phyloP scores from a whole-genome alignment of 2,113 vertebrate genomes.

The Ursus arctos region DNA sequence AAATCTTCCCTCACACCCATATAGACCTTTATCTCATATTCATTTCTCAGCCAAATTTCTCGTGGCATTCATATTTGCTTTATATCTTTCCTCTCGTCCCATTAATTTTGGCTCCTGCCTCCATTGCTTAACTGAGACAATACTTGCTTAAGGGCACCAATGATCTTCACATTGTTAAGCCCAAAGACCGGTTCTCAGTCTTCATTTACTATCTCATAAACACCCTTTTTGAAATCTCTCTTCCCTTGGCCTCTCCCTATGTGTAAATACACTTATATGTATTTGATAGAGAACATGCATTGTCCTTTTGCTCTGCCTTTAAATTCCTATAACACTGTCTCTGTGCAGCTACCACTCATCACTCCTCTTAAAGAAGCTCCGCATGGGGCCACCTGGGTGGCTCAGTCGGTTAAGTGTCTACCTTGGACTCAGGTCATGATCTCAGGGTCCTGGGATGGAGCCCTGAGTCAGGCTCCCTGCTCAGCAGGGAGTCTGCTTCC shows the following conservation, averaged over 20 bases:
- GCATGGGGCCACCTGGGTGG: not conserved
- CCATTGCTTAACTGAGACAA: not conserved
- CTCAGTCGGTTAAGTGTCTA: not conserved
- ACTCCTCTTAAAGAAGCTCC: not conserved
- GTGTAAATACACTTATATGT: not conserved
- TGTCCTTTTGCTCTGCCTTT: not conserved
- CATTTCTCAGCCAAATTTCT: slow-evolving; percentile 11
- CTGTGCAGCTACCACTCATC: not conserved
- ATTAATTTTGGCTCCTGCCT: not conserved
- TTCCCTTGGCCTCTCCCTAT: not conserved
- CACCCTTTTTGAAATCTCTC: not conserved
- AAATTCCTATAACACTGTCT: not conserved
- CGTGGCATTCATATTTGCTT: not conserved
- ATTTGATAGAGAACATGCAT: not conserved
- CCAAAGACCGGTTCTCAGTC: not conserved
- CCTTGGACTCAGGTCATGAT: not conserved
- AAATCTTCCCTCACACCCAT: not conserved
- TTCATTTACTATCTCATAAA: not conserved
- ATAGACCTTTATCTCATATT: not conserved
- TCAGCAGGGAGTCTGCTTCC: not conserved
- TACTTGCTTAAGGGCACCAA: not conserved
- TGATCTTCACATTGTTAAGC: not conserved
- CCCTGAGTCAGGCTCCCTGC: too few relatives aligned
- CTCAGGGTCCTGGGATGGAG: not conserved
- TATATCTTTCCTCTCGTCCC: not conserved